A percentile compares a stretch with the other conserved stretches of the same genome.
Conservation (phyloP, 2,888 invertebrate genomes). For the Drosophila borealis region DNA sequence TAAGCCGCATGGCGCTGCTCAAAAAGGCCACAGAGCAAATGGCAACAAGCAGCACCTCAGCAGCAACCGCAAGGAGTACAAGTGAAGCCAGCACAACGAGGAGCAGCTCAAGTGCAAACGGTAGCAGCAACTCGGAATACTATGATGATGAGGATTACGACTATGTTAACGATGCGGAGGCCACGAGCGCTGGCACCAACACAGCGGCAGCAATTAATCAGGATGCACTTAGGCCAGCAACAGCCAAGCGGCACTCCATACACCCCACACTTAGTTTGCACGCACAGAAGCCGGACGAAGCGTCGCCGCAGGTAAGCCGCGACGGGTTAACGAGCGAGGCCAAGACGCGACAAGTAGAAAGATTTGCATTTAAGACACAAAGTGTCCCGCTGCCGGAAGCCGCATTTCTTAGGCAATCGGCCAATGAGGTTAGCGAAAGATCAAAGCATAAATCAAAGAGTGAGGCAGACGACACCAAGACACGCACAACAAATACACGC, state of each 20-base stretch:
- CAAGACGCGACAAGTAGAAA: slow-evolving; percentile 29
- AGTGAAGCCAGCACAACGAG: slow-evolving; percentile 8
- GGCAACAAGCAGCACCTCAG: slow-evolving; percentile 12
- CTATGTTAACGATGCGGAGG: slow-evolving; percentile 39
- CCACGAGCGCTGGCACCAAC: slow-evolving; percentile 13
- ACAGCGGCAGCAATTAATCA: slow-evolving; percentile 53
- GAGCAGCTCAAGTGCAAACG: slow-evolving; percentile 10
- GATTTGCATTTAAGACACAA: slow-evolving; percentile 28
- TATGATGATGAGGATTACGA: slow-evolving; percentile 49
- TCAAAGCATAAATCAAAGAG: slow-evolving; percentile 36
- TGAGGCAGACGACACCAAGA: not conserved
- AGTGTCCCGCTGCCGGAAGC: slow-evolving; percentile 22
- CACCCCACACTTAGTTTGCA: slow-evolving; percentile 15
- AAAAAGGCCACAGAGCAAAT: slow-evolving; percentile 9
- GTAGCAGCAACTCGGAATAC: slow-evolving; percentile 23
- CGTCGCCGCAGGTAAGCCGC: slow-evolving; percentile 32
- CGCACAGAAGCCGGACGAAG: slow-evolving; percentile 21
- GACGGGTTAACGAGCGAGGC: slow-evolving; percentile 57
- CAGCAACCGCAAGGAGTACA: slow-evolving; percentile 7
- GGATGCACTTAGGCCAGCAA: slow-evolving; percentile 24
- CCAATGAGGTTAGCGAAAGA: slow-evolving; percentile 29
- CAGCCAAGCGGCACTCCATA: slow-evolving; percentile 48
- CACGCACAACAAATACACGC: slow-evolving; percentile 2
- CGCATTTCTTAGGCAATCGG: slow-evolving; percentile 36
- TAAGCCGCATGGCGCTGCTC: slow-evolving; percentile 23